A percentile compares a stretch with the other conserved stretches of the same genome.
These are phyloP conservation scores for Rhyacophila brunnea DNA, from an alignment of 1,140 invertebrate genomes.

Conservation along the genomic window DNA sequence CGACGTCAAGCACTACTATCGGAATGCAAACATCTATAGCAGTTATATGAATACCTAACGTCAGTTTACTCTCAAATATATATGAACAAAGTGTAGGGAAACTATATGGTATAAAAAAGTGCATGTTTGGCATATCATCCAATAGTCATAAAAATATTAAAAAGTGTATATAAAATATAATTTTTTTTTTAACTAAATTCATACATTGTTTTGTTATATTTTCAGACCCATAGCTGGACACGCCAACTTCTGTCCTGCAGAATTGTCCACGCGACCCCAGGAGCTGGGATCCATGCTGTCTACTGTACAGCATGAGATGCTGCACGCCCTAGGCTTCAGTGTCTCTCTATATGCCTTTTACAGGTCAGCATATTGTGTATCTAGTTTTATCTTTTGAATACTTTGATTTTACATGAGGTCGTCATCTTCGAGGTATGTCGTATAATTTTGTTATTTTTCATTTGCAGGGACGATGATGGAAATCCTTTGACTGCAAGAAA, in stretches of 20 bases:
- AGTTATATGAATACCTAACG: no score
- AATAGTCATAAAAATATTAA: no score
- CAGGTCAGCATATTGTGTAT: conserved; percentile 49
- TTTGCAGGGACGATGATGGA: conserved; percentile 72
- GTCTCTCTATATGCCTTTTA: conserved; percentile 94
- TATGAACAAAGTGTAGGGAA: no score
- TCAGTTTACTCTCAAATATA: no score
- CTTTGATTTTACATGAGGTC: no score
- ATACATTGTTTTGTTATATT: no score
- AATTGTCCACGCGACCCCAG: conserved; percentile 88
- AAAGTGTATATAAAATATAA: conserved; percentile 77
- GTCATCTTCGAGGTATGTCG: no score
- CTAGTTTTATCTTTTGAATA: no score
- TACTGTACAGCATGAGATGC: conserved; percentile 98
- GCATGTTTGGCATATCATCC: no score
- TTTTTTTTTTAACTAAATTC: conserved; percentile 1
- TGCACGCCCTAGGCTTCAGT: conserved; percentile 96
- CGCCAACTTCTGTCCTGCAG: conserved; percentile 96
- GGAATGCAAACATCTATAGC: no score
- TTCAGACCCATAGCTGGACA: conserved; percentile 95
- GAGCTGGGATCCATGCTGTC: conserved; percentile 91
- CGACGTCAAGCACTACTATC: no score
- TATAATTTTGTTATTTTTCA: background rate
- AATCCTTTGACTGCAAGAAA: conserved; percentile 78
- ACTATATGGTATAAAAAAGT: no score